Conservation (phyloP, 2,797 vertebrate species). For the Danio choprae region DNA sequence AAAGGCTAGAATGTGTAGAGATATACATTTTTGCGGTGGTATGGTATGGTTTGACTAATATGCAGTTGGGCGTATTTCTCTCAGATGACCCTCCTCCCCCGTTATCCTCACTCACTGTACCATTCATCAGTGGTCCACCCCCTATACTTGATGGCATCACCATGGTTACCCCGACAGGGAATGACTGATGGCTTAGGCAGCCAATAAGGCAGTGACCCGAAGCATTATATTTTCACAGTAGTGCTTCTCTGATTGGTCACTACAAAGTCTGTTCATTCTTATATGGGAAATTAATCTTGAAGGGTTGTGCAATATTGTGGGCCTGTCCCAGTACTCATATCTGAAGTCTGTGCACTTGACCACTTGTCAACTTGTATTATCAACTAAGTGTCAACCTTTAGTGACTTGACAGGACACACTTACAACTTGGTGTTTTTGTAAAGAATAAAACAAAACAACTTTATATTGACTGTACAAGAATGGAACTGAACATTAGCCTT, state of each 20-base stretch:
- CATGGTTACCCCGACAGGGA: conserved; percentile 44
- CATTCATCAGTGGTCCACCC: conserved; percentile 37
- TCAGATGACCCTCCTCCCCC: conserved; percentile 11
- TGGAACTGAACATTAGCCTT: too few species aligned
- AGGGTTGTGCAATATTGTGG: conserved; percentile 3
- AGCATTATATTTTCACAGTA: background rate
- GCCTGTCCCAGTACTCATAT: too few species aligned
- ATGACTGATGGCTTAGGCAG: conserved; percentile 48
- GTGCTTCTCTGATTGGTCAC: conserved; percentile 47
- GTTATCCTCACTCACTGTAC: background rate
- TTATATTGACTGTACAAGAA: too few species aligned
- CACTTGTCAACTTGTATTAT: too few species aligned
- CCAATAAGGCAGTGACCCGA: conserved; percentile 26
- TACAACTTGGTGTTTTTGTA: too few species aligned
- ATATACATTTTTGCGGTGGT: too few species aligned
- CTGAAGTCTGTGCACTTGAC: too few species aligned
- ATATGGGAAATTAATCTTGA: conserved; percentile 41
- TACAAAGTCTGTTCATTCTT: conserved; percentile 5
- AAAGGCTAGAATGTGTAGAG: too few species aligned
- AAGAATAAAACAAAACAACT: too few species aligned
- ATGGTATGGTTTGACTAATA: too few species aligned
- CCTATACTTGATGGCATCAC: conserved; percentile 37
- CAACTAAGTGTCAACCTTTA: too few species aligned
- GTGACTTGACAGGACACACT: too few species aligned
- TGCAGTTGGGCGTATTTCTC: background rate